Conservation (phyloP, 2,113 vertebrate species). For the Cyphomyrus plagiostoma region DNA sequence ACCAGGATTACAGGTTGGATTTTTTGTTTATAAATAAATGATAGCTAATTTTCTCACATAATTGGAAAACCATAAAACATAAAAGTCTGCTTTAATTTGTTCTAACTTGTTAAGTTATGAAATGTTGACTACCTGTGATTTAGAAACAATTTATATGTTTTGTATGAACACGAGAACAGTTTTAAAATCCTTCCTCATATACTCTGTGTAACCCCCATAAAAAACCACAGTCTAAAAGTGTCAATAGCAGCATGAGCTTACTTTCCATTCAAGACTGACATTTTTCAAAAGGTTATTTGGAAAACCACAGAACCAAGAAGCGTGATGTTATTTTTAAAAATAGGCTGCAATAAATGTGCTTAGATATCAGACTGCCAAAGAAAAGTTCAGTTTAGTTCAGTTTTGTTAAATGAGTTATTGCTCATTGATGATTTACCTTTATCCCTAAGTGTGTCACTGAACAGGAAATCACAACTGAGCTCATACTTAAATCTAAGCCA, state of each 20-base stretch:
- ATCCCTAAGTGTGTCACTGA: background rate
- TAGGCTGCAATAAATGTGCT: background rate
- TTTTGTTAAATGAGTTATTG: background rate
- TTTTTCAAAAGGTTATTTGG: slow-evolving; percentile 25
- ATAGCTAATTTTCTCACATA: background rate
- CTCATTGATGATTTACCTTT: background rate
- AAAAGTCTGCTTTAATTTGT: background rate
- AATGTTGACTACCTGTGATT: background rate
- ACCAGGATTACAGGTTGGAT: background rate
- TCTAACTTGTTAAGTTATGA: background rate
- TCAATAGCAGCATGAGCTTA: background rate
- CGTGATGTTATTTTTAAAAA: slow-evolving; percentile 7
- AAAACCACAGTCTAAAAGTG: background rate
- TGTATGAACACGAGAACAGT: background rate
- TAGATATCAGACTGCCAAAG: background rate
- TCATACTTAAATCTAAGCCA: background rate
- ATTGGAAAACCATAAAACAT: background rate
- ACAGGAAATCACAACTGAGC: background rate
- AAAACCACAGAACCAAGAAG: slow-evolving; percentile 1
- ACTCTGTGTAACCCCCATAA: background rate
- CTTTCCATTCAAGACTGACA: slow-evolving; percentile 17
- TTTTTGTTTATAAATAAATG: background rate
- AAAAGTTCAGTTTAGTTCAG: background rate
- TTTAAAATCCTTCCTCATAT: background rate
- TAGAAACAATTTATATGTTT: background rate